Evolutionary conservation across 2,888 invertebrate species (phyloP).

Genomic region (Tetranychus piercei): DNA sequence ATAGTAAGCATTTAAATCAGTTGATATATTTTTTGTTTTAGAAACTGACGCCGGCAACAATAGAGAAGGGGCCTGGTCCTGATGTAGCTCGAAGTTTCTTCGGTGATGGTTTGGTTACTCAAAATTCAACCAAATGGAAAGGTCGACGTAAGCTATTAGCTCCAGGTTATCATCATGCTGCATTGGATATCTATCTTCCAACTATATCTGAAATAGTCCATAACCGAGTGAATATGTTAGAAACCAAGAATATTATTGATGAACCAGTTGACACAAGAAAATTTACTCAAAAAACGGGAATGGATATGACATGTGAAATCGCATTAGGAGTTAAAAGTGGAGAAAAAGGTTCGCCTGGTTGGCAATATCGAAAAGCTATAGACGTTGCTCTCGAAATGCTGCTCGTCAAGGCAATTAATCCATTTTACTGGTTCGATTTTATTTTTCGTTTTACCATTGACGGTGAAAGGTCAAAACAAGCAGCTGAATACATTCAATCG

Average conservation of each 20-base stretch:
- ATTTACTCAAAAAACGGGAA: background rate
- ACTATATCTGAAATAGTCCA: background rate
- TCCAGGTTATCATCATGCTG: background rate
- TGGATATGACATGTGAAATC: conserved; percentile 4
- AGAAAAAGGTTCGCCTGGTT: background rate
- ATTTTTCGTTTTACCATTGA: background rate
- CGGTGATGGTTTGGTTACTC: conserved; percentile 1
- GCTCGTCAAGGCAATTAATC: background rate
- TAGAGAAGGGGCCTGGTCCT: conserved; percentile 4
- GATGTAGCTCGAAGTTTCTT: background rate
- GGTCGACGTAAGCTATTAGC: background rate
- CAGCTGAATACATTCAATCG: background rate
- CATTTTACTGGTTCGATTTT: conserved; percentile 4
- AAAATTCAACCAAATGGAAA: background rate
- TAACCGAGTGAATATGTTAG: background rate
- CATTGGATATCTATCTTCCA: background rate
- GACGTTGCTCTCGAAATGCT: conserved; percentile 5
- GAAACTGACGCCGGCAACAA: background rate
- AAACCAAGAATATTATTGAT: background rate
- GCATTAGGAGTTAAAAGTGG: background rate
- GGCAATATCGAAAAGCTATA: background rate
- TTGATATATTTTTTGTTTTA: background rate
- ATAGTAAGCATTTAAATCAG: no score
- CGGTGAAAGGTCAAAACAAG: background rate
- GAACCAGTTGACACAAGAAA: background rate